A percentile compares a stretch with the other conserved stretches of the same genome.
phyloP scores from a whole-genome alignment of 2,113 vertebrate genomes.

The Pseudonaja textilis region DNA sequence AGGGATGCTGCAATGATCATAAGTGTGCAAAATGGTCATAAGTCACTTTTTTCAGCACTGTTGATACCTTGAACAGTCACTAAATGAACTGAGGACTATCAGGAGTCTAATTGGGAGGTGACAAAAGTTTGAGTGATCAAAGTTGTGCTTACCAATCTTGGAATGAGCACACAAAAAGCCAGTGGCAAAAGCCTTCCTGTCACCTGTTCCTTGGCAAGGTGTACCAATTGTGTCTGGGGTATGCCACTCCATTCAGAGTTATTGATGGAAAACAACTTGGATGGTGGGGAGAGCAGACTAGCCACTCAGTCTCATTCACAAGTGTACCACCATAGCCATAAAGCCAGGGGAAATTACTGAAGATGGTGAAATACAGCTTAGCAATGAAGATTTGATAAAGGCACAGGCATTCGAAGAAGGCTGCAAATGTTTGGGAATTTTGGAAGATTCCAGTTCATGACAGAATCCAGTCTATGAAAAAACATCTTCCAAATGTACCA shows the following conservation, averaged over 20 bases:
- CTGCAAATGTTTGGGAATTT: background rate
- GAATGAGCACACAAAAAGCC: background rate
- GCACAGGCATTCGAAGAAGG: background rate
- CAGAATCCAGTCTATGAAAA: background rate
- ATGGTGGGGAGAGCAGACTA: background rate
- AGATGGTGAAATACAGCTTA: background rate
- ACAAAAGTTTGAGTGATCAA: background rate
- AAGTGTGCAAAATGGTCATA: no score
- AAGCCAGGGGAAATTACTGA: background rate
- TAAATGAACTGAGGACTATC: no score
- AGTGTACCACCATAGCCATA: background rate
- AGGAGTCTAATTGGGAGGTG: background rate
- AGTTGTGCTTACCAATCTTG: background rate
- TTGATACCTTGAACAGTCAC: no score
- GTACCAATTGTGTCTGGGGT: background rate
- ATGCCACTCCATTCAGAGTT: background rate
- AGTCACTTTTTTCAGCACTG: no score
- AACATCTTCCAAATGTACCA: background rate
- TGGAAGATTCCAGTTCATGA: background rate
- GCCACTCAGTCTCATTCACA: background rate
- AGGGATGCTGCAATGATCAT: no score
- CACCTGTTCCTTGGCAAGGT: background rate
- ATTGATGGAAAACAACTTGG: background rate
- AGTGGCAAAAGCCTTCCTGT: background rate
- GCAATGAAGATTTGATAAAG: background rate